Conservation (phyloP, 2,888 invertebrate species). For the Cheiracanthium punctorium region DNA sequence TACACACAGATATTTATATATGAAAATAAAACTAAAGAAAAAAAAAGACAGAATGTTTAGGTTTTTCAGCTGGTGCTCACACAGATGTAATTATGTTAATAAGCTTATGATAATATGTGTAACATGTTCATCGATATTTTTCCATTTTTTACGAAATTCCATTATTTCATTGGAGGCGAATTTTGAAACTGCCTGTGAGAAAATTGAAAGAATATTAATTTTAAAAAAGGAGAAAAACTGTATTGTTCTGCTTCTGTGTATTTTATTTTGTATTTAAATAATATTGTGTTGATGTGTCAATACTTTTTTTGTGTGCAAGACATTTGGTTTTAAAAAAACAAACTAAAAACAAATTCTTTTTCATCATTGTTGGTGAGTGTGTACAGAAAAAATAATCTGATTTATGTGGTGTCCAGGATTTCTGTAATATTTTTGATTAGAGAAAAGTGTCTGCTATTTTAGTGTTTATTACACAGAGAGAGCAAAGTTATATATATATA, state of each 20-base stretch:
- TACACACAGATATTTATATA: not conserved
- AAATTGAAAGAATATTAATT: too few relatives aligned
- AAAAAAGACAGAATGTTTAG: too few relatives aligned
- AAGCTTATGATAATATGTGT: not conserved
- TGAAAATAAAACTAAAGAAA: too few relatives aligned
- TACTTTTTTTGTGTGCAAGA: slow-evolving; percentile 55
- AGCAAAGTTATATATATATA: slow-evolving; percentile 59
- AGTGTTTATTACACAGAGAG: slow-evolving; percentile 36
- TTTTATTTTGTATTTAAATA: slow-evolving; percentile 51
- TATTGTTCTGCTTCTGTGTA: slow-evolving; percentile 14
- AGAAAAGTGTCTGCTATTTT: slow-evolving; percentile 50
- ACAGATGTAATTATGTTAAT: not conserved
- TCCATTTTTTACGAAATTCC: too few relatives aligned
- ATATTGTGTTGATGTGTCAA: slow-evolving; percentile 38
- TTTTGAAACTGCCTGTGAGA: not conserved
- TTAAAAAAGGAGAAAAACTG: too few relatives aligned
- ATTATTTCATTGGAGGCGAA: too few relatives aligned
- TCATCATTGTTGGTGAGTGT: slow-evolving; percentile 51
- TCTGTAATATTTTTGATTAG: slow-evolving; percentile 64
- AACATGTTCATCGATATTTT: not conserved
- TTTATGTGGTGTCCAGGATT: slow-evolving; percentile 53
- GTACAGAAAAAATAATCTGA: slow-evolving; percentile 33
- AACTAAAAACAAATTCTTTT: too few relatives aligned
- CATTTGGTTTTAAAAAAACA: slow-evolving; percentile 45
- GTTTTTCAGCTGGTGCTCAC: not conserved